phyloP scores from a whole-genome alignment of 2,797 vertebrate genomes.

The Catamblyrhynchus diadema region DNA sequence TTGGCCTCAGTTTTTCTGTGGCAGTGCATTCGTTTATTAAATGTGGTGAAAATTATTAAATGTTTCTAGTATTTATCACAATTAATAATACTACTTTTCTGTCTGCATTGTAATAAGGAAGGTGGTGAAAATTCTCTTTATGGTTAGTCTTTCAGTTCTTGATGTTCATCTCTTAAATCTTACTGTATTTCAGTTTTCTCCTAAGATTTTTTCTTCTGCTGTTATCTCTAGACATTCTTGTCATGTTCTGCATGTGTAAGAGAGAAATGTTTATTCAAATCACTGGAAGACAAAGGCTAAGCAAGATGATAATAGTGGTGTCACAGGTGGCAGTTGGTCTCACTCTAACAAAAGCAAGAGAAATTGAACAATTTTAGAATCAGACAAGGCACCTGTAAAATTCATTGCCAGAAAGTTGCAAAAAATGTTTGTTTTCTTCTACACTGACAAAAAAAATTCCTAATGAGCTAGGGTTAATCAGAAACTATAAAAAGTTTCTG shows the following conservation, averaged over 20 bases:
- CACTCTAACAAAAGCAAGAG: background rate
- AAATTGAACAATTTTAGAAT: background rate
- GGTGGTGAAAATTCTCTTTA: background rate
- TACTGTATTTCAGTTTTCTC: background rate
- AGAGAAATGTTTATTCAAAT: background rate
- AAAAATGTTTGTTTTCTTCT: background rate
- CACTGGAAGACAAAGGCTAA: background rate
- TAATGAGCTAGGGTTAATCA: background rate
- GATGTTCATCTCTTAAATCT: background rate
- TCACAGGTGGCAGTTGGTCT: background rate
- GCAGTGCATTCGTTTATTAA: background rate
- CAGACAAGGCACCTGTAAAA: background rate
- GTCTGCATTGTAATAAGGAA: background rate
- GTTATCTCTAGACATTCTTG: background rate
- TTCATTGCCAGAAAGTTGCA: background rate
- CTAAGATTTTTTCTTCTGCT: background rate
- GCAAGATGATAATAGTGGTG: fast-evolving
- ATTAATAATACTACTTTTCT: background rate
- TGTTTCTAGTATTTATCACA: background rate
- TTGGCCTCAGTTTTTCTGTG: background rate
- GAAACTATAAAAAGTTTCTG: background rate
- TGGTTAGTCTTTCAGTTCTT: background rate
- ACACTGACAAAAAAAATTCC: background rate
- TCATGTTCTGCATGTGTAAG: background rate
- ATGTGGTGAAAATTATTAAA: background rate